Evolutionary conservation across 1,140 invertebrate genomes (phyloP).

Genomic region (Heliconius nattereri): DNA sequence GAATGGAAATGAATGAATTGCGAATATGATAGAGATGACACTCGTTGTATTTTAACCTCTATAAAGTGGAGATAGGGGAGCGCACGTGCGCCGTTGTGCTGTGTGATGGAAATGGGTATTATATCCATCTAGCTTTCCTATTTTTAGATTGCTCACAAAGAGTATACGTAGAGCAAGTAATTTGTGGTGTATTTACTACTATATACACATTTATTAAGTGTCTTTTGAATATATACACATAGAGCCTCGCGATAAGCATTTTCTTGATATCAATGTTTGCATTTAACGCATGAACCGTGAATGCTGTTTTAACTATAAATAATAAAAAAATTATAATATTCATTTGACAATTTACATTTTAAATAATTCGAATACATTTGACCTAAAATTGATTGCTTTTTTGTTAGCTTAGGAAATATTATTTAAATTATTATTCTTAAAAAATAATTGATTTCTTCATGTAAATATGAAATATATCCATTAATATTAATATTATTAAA

Average conservation of each 20-base stretch:
- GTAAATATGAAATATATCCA: not conserved
- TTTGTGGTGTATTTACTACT: not conserved
- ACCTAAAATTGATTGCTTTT: not conserved
- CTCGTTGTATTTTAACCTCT: constrained; percentile 67
- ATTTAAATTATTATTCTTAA: not conserved
- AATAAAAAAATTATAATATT: too few species aligned
- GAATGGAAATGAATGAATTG: constrained; percentile 68
- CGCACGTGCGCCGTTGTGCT: constrained; percentile 67
- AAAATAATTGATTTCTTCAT: not conserved
- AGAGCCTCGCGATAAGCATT: not conserved
- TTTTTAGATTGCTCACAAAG: not conserved
- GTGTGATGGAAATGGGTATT: constrained; percentile 20
- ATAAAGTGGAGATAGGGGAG: constrained; percentile 57
- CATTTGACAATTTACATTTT: not conserved
- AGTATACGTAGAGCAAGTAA: not conserved
- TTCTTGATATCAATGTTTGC: not conserved
- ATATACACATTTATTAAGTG: not conserved
- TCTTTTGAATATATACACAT: not conserved
- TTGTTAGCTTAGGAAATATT: too few species aligned
- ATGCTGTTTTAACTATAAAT: too few species aligned
- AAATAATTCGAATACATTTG: too few species aligned
- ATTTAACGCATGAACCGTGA: not conserved
- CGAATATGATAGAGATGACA: constrained; percentile 40
- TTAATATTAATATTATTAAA: not conserved
- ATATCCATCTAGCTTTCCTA: not conserved